Evolutionary conservation across 2,113 vertebrate genomes (phyloP).

Genomic region (Eptatretus burgeri): DNA sequence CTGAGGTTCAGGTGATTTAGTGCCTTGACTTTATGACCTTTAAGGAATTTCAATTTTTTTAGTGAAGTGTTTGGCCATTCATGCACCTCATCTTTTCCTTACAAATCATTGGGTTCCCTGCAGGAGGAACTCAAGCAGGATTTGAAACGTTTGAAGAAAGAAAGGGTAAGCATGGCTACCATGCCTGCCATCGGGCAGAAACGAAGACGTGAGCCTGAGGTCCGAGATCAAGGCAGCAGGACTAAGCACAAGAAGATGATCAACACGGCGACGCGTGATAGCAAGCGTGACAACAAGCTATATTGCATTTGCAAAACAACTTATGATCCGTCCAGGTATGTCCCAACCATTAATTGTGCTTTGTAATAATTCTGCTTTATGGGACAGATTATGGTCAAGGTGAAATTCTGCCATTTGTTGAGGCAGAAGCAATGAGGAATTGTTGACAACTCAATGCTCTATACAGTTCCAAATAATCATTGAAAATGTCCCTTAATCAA

Average conservation of each 20-base stretch:
- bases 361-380: not conserved
- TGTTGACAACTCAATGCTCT: no score
- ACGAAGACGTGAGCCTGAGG: conserved; percentile 61
- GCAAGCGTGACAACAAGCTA: conserved; percentile 84
- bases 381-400: no score
- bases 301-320: conserved; percentile 97
- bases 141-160: conserved; percentile 42
- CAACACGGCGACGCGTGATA: conserved; percentile 68
- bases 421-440: no score
- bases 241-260: conserved; percentile 96
- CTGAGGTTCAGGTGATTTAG: conserved; percentile 57
- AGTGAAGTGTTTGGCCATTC: not conserved
- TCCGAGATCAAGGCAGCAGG: conserved; percentile 28
- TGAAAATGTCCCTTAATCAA: no score
- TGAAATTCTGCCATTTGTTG: no score
- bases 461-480: no score
- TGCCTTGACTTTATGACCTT: not conserved
- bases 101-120: not conserved
- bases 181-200: conserved; percentile 28
- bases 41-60: not conserved
- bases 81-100: not conserved
- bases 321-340: conserved; percentile 93
- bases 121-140: conserved; percentile 82
- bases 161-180: conserved; percentile 33
- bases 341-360: conserved; percentile 3